Conservation (phyloP, 2,113 vertebrate species). For the Pedetes capensis region DNA sequence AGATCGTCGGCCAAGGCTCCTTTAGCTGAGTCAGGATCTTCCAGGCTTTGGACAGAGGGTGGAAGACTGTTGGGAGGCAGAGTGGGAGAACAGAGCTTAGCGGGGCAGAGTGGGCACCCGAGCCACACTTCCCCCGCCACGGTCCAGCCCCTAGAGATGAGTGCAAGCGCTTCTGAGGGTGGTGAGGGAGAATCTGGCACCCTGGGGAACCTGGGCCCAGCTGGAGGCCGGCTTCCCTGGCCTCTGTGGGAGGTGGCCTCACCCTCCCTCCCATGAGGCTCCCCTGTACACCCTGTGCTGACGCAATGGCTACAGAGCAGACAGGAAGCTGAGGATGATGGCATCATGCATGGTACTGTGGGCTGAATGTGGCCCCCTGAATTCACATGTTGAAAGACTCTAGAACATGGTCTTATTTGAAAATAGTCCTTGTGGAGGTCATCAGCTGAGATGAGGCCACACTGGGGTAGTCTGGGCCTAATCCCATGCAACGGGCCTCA, state of each 20-base stretch:
- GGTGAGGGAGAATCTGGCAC: background rate
- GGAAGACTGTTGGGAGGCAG: background rate
- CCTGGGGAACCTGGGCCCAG: background rate
- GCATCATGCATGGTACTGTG: accelerated
- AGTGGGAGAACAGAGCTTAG: background rate
- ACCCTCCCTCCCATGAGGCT: accelerated
- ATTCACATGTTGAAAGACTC: background rate
- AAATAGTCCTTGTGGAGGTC: background rate
- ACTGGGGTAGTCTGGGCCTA: background rate
- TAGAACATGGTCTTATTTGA: background rate
- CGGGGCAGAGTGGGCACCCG: background rate
- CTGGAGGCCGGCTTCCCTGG: background rate
- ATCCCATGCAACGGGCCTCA: background rate
- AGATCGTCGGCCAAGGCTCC: background rate
- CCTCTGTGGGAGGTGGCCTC: background rate
- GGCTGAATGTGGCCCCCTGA: background rate
- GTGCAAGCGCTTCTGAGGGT: background rate
- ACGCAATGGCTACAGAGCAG: background rate
- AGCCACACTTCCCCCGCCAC: accelerated
- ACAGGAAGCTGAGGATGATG: background rate
- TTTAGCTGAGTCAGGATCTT: background rate
- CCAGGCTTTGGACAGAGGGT: accelerated
- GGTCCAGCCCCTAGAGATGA: background rate
- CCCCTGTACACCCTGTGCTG: background rate
- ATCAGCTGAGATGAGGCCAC: background rate